phyloP scores from a whole-genome alignment of 2,888 invertebrate genomes.

The Pegoplata infirma region DNA sequence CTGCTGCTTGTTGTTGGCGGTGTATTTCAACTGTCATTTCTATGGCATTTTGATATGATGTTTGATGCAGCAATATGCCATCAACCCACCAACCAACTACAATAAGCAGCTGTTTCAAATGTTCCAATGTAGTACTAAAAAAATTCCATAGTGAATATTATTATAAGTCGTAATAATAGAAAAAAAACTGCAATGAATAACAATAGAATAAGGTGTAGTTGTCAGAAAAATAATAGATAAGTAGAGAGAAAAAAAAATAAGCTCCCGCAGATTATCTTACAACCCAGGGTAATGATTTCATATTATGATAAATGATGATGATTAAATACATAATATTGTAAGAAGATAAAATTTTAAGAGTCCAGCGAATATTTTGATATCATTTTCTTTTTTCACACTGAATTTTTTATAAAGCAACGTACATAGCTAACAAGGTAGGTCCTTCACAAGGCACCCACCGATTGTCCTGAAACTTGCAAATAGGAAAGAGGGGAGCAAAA shows the following conservation, averaged over 20 bases:
- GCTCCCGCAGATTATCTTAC: conserved; percentile 41
- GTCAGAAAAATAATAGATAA: conserved; percentile 30
- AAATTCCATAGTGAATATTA: neutral
- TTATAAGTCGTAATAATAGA: neutral
- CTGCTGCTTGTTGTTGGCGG: conserved; percentile 6
- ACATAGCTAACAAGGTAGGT: too few species aligned
- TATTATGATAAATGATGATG: conserved; percentile 58
- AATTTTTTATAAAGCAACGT: too few species aligned
- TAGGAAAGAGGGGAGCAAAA: too few species aligned
- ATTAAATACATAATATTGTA: conserved; percentile 50
- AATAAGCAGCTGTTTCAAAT: conserved; percentile 14
- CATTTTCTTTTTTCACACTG: too few species aligned
- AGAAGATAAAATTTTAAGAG: neutral
- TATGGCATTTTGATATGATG: conserved; percentile 31
- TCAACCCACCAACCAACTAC: too few species aligned
- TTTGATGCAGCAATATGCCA: conserved; percentile 35
- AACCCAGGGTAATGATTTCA: conserved; percentile 56
- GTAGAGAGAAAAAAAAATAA: conserved; percentile 13
- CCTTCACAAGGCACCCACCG: too few species aligned
- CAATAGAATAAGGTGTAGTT: conserved; percentile 16
- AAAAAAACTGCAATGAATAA: conserved; percentile 17
- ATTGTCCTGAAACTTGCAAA: too few species aligned
- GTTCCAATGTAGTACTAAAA: conserved; percentile 9
- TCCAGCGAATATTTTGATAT: too few species aligned
- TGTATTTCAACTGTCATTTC: conserved; percentile 5